Percentiles rank a stretch among this genome's conserved stretches.
Conservation (phyloP, 2,797 vertebrate species). For the Heteromormyrus szaboi region DNA sequence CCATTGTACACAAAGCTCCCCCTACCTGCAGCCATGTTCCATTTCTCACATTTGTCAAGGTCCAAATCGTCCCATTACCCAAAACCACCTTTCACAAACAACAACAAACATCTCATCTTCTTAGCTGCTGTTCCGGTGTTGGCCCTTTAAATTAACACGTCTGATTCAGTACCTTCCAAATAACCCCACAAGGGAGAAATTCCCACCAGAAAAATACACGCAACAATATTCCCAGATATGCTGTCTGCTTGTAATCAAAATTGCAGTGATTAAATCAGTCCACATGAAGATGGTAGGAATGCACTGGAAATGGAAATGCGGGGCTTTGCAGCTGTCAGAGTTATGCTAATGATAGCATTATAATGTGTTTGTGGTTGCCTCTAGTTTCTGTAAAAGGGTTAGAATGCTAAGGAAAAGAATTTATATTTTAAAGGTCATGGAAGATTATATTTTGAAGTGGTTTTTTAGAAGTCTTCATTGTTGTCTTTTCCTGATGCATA, state of each 20-base stretch:
- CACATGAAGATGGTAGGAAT: not conserved
- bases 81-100: not conserved
- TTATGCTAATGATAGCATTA: not conserved
- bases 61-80: not conserved
- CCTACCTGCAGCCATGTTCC: not conserved
- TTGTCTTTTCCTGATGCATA: not conserved
- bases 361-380: not conserved
- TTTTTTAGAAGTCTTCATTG: not conserved
- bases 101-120: not conserved
- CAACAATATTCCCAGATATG: not conserved
- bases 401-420: not conserved
- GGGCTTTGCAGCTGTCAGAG: not conserved
- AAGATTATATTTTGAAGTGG: not conserved
- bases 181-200: not conserved
- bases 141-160: not conserved
- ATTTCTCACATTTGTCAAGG: not conserved
- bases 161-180: not conserved
- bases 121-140: not conserved
- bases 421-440: not conserved
- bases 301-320: not conserved
- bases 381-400: not conserved
- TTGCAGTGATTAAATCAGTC: not conserved
- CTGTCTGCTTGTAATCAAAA: not conserved
- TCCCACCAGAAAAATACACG: not conserved
- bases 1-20: not conserved